phyloP scores from a whole-genome alignment of 2,888 invertebrate species.

The Melikaiella ostensackeni region DNA sequence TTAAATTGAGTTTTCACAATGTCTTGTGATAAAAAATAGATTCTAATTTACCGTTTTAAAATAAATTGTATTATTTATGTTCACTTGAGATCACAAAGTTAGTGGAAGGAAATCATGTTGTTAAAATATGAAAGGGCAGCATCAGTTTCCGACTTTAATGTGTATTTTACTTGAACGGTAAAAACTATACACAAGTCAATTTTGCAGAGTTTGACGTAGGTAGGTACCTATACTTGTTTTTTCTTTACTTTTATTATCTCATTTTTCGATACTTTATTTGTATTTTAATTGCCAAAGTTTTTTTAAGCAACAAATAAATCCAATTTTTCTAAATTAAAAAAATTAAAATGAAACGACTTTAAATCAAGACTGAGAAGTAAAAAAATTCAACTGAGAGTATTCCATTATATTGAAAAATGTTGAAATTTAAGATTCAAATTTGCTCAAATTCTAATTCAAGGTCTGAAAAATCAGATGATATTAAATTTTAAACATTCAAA shows the following conservation, averaged over 20 bases:
- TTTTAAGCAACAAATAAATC: too few species aligned
- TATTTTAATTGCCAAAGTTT: too few species aligned
- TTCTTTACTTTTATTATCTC: background rate
- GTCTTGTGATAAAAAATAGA: background rate
- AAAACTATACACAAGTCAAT: background rate
- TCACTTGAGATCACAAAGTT: background rate
- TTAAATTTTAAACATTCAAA: too few species aligned
- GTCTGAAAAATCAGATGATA: too few species aligned
- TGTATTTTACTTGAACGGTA: background rate
- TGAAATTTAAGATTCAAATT: too few species aligned
- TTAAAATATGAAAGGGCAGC: background rate
- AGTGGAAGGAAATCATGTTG: background rate
- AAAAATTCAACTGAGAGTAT: too few species aligned
- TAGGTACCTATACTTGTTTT: background rate
- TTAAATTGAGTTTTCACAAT: background rate
- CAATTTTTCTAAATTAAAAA: too few species aligned
- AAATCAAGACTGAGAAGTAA: too few species aligned
- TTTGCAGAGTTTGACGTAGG: background rate
- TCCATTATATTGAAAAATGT: too few species aligned
- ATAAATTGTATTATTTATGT: background rate
- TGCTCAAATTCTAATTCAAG: too few species aligned
- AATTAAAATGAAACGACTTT: too few species aligned
- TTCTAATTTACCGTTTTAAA: background rate
- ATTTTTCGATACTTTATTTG: background rate
- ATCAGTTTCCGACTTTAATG: background rate